These are phyloP conservation scores for Blennius ocellaris DNA, from an alignment of 2,113 vertebrate genomes.

Conservation along the genomic window DNA sequence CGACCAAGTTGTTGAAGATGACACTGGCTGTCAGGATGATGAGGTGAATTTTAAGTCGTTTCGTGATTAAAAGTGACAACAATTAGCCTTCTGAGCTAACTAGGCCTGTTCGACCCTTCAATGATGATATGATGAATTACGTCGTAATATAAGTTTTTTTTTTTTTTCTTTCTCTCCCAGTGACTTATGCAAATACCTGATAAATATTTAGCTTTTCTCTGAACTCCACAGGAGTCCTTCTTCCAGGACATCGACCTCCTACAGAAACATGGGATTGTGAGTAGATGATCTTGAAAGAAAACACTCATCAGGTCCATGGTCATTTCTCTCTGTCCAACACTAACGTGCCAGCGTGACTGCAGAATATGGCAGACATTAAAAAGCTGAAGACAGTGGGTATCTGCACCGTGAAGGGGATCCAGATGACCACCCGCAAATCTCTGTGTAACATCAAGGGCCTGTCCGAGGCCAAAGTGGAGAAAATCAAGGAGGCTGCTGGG, in stretches of 20 bases:
- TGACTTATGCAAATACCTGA: too few relatives aligned
- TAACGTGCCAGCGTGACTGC: constrained; percentile 6
- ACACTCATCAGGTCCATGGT: neutral
- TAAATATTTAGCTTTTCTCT: neutral
- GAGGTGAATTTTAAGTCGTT: constrained; percentile 83
- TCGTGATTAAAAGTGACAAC: neutral
- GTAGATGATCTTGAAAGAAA: constrained; percentile 63
- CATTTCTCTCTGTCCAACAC: neutral
- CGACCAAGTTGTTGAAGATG: constrained; percentile 92
- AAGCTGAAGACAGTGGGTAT: constrained; percentile 97
- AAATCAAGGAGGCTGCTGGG: constrained; percentile 98
- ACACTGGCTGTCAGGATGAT: constrained; percentile 88
- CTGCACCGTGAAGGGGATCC: constrained; percentile 97
- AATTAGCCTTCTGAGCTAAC: too few relatives aligned
- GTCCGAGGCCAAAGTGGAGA: constrained; percentile 98
- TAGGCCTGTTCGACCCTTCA: too few relatives aligned
- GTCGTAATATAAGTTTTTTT: too few relatives aligned
- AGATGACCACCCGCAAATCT: constrained; percentile 95
- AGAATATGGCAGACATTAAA: constrained; percentile 98
- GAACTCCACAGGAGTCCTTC: constrained; percentile 88
- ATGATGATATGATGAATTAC: too few relatives aligned
- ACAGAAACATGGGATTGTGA: constrained; percentile 98
- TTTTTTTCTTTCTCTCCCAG: too few relatives aligned
- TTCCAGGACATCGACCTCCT: constrained; percentile 98
- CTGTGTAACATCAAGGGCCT: constrained; percentile 96